Evolutionary conservation across 2,113 vertebrate genomes (phyloP).

Genomic region (Protobothrops flavoviridis): DNA sequence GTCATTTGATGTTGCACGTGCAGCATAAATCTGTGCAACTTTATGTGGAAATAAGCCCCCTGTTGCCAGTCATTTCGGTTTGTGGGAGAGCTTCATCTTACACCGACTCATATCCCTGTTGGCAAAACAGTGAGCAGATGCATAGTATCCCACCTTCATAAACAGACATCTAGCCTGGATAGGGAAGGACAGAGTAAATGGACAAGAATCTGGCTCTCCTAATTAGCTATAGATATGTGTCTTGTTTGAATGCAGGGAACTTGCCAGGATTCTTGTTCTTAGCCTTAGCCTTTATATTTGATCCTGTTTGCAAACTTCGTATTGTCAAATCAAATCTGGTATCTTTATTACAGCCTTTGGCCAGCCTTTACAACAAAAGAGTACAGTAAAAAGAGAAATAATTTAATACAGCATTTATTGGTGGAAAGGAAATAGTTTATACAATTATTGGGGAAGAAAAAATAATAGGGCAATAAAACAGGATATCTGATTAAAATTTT

Average conservation of each 20-base stretch:
- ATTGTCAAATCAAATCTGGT: background rate
- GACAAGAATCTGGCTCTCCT: background rate
- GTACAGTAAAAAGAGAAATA: background rate
- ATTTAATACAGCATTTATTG: background rate
- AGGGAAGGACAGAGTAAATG: background rate
- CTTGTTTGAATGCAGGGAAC: background rate
- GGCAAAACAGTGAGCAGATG: background rate
- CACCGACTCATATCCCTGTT: background rate
- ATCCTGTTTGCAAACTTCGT: conserved; percentile 11
- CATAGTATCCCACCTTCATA: background rate
- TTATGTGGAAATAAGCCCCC: background rate
- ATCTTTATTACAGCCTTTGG: background rate
- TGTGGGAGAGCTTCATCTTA: background rate
- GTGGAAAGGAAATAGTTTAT: background rate
- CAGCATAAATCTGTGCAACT: background rate
- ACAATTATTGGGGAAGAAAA: background rate
- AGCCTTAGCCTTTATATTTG: background rate
- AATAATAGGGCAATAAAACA: background rate
- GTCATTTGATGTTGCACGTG: background rate
- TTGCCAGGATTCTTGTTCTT: background rate
- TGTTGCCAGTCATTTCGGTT: background rate
- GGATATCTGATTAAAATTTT: background rate
- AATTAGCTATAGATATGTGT: background rate
- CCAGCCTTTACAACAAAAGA: background rate
- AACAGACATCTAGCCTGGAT: background rate